Conservation (phyloP, 2,113 vertebrate genomes). For the Lophius piscatorius region DNA sequence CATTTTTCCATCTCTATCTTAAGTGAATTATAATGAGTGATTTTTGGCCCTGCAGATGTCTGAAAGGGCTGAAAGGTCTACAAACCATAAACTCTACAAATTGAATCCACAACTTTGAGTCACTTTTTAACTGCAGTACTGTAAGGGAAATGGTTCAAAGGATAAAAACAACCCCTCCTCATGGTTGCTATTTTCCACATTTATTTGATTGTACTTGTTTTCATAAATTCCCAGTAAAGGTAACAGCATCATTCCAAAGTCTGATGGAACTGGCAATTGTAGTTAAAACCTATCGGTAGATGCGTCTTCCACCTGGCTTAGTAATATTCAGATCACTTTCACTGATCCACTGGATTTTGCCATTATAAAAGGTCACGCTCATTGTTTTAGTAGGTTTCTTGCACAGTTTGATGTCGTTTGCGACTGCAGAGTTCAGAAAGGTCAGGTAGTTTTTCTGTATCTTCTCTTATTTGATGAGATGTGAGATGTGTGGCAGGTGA, state of each 20-base stretch:
- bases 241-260: constrained; percentile 37
- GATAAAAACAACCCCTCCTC: constrained; percentile 20
- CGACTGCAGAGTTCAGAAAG: constrained; percentile 10
- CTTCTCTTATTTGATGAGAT: constrained; percentile 14
- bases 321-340: constrained; percentile 21
- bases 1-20: too few species aligned
- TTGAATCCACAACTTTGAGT: too few species aligned
- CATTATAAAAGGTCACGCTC: background rate
- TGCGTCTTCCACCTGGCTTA: constrained; percentile 10
- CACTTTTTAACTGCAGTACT: too few species aligned
- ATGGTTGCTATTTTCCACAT: constrained; percentile 44
- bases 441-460: constrained; percentile 15
- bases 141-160: too few species aligned
- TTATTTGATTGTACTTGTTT: constrained; percentile 50
- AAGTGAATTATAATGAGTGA: too few species aligned
- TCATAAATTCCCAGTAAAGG: constrained; percentile 42
- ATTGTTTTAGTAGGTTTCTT: constrained; percentile 13
- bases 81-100: too few species aligned
- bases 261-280: constrained; percentile 39
- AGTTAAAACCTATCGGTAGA: constrained; percentile 34
- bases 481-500: background rate
- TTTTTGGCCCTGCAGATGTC: too few species aligned
- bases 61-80: too few species aligned
- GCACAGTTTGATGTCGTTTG: constrained; percentile 4
- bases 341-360: constrained; percentile 12